A percentile compares a stretch with the other conserved stretches of the same genome.
These are phyloP conservation scores for Tokudaia muenninki DNA, from an alignment of 2,797 vertebrate species.

Conservation along the genomic window DNA sequence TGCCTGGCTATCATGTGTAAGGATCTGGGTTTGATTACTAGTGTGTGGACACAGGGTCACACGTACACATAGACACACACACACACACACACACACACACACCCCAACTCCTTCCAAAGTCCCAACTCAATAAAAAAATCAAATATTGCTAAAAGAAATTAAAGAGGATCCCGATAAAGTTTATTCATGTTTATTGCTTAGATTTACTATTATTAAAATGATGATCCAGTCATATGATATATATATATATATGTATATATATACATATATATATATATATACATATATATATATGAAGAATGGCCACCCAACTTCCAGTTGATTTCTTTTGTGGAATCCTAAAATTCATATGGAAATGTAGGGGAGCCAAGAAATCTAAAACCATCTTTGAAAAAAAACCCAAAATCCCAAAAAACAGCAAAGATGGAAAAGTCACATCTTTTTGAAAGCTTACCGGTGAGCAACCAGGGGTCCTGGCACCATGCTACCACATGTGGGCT, in stretches of 20 bases:
- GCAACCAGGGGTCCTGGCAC: not conserved
- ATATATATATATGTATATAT: not conserved
- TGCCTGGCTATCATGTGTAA: not conserved
- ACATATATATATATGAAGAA: too few species aligned
- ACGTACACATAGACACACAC: not conserved
- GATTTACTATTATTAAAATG: not conserved
- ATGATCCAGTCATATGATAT: not conserved
- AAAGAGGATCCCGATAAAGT: constrained; percentile 8
- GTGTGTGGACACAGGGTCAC: not conserved
- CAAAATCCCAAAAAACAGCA: not conserved
- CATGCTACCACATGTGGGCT: not conserved
- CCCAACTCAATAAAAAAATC: not conserved
- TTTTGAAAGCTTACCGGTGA: not conserved
- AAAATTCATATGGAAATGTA: constrained; percentile 18
- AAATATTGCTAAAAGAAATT: constrained; percentile 4
- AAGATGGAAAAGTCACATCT: not conserved
- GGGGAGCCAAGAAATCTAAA: not conserved
- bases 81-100: not conserved
- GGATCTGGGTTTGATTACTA: not conserved
- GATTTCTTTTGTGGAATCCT: not conserved
- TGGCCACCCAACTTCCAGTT: not conserved
- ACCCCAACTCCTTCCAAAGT: not conserved
- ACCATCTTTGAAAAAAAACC: not conserved
- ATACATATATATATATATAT: not conserved
- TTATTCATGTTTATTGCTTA: not conserved